Conservation (phyloP, 2,888 invertebrate genomes). For the Netelia virgata region DNA sequence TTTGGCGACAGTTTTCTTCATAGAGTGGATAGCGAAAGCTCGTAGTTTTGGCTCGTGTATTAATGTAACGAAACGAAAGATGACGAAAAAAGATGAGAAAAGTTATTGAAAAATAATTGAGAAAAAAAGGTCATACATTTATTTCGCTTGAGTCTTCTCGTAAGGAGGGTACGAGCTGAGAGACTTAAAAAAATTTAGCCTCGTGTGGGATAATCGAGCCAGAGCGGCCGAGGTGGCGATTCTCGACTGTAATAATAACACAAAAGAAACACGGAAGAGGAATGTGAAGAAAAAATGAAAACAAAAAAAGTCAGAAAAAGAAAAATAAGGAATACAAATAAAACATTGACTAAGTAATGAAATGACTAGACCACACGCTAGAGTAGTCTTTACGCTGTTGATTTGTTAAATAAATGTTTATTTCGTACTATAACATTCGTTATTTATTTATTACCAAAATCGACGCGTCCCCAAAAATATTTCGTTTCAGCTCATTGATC, state of each 20-base stretch:
- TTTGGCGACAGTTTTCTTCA: conserved; percentile 35
- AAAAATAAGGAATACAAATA: conserved; percentile 14
- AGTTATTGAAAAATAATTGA: conserved; percentile 24
- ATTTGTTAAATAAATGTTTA: conserved; percentile 82
- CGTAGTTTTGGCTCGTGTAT: conserved; percentile 38
- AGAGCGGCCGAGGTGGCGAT: conserved; percentile 48
- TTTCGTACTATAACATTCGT: conserved; percentile 73
- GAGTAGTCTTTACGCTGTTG: conserved; percentile 78
- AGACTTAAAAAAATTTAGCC: conserved; percentile 24
- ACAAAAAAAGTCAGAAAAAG: conserved; percentile 35
- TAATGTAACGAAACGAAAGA: conserved; percentile 8
- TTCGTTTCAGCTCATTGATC: background rate
- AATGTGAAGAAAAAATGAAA: conserved; percentile 4
- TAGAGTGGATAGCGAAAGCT: conserved; percentile 48
- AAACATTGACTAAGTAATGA: conserved; percentile 71
- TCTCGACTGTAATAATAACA: conserved; percentile 53
- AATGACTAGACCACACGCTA: conserved; percentile 73
- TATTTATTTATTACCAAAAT: conserved; percentile 19
- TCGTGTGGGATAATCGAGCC: conserved; percentile 53
- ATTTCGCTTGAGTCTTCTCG: conserved; percentile 30
- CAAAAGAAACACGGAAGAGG: conserved; percentile 15
- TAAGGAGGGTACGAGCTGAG: background rate
- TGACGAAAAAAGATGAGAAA: conserved; percentile 21
- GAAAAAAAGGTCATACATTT: conserved; percentile 27
- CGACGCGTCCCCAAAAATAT: background rate